Conservation (phyloP, 2,113 vertebrate genomes). For the Marmota flaviventris region DNA sequence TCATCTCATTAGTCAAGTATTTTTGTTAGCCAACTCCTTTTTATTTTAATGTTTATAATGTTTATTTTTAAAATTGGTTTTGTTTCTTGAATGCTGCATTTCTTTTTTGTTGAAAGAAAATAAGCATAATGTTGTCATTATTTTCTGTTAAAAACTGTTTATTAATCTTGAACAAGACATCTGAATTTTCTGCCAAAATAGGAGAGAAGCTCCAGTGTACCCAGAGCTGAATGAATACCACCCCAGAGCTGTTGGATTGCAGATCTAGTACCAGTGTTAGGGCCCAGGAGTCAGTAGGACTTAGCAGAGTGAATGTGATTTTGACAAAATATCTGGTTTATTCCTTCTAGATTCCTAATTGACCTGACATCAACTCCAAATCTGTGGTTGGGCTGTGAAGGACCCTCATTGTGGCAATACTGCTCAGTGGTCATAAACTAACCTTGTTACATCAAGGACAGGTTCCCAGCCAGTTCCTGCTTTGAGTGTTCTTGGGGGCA, state of each 20-base stretch:
- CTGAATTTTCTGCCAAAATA: not conserved
- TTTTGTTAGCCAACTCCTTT: not conserved
- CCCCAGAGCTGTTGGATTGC: not conserved
- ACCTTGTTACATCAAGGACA: not conserved
- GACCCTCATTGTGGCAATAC: not conserved
- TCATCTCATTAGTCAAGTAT: not conserved
- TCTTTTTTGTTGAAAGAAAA: not conserved
- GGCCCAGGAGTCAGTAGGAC: not conserved
- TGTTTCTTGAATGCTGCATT: not conserved
- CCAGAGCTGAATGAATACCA: fast-evolving
- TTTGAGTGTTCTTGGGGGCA: fast-evolving
- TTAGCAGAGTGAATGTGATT: not conserved
- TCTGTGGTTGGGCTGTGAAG: not conserved
- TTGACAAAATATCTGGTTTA: not conserved
- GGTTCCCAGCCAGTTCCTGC: not conserved
- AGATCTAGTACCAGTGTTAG: not conserved
- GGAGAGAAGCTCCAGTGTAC: not conserved
- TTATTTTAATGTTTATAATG: not conserved
- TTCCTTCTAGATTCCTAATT: not conserved
- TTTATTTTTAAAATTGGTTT: not conserved
- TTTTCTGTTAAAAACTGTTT: not conserved
- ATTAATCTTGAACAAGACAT: not conserved
- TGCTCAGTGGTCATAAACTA: not conserved
- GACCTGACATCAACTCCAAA: not conserved
- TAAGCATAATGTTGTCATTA: not conserved